Evolutionary conservation across 2,888 invertebrate genomes (phyloP), one percentile per base, ranked within the genome.

Genomic region (Philonicus albiceps): DNA sequence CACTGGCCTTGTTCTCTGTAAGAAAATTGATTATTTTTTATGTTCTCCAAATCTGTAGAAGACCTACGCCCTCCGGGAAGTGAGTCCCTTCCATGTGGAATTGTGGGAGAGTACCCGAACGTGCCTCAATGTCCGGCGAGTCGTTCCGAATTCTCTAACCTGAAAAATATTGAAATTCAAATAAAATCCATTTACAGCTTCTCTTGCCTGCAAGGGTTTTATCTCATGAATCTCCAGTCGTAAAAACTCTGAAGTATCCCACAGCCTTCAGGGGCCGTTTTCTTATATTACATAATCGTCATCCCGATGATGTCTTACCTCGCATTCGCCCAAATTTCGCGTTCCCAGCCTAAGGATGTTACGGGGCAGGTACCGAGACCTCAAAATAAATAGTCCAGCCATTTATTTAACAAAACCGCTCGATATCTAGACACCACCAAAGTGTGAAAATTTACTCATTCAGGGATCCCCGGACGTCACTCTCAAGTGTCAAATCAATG

Each of bases 361-460:
- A 88, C 93, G 92, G 88, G 93, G 93, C 89, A 93, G 89, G 89
- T 91, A 92, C 88, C 93, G 92, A 88, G 93, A 91, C 88, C 93
- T 91, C 89, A 93, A 90, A 86, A 92, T 92, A 88, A 94, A 91
- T 91, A 94, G 91, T 88, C 92, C 93, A 90, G 93, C 92, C 93
- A 93, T 93, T 85, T 64, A 84, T 64, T 64, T 22, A 27, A 64
- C 22, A 37, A 76, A 76, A 76, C 64, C 64, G 64, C 64, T 64
- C 64, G 64, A 64, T 64, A 64, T 64, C 64, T 64, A 22, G 64
- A 11, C 53, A 53, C 64, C 27, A 27, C 64, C 64, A 64, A 64
- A 8, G 64, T 11, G 64, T 64, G 64, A 64, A 64, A 64, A 64
- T 64, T 27, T n/a, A 19, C n/a, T 64, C 64, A 64, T 64, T 7